phyloP scores from a whole-genome alignment of 2,797 vertebrate genomes.

The Fistularia commersonii region DNA sequence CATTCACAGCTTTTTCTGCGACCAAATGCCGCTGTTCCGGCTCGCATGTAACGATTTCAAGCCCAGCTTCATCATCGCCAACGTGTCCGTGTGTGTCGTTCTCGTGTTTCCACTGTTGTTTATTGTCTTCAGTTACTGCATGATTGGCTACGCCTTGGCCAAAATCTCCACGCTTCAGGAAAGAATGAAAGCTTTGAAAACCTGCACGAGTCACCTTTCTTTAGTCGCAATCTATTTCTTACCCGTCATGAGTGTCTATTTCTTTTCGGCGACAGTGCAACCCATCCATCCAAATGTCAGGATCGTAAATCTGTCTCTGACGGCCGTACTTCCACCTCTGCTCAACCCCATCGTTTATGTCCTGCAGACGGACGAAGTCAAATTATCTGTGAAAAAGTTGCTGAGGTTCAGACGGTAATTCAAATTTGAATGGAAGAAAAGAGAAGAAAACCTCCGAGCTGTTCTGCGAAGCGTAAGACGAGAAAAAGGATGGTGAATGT shows the following conservation, averaged over 20 bases:
- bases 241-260: conserved; percentile 35
- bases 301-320: conserved; percentile 60
- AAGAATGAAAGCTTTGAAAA: conserved; percentile 60
- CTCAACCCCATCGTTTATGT: conserved; percentile 69
- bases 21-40: conserved; percentile 55
- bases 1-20: conserved; percentile 62
- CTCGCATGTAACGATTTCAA: conserved; percentile 53
- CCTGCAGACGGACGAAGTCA: conserved; percentile 66
- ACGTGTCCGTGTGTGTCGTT: conserved; percentile 17
- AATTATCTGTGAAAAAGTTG: conserved; percentile 43
- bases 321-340: conserved; percentile 53
- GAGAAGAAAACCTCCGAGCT: no score
- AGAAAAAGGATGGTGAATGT: no score
- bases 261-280: conserved; percentile 35
- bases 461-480: no score
- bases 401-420: conserved; percentile 3
- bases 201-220: conserved; percentile 55
- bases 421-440: neutral
- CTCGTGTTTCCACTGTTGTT: conserved; percentile 57
- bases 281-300: conserved; percentile 53
- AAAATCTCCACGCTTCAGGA: conserved; percentile 46
- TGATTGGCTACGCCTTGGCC: conserved; percentile 40
- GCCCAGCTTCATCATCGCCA: conserved; percentile 15
- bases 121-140: conserved; percentile 52
- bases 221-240: conserved; percentile 64